A percentile compares a stretch with the other conserved stretches of the same genome.
phyloP scores from a whole-genome alignment of 2,113 vertebrate genomes.

The Oriolus oriolus region DNA sequence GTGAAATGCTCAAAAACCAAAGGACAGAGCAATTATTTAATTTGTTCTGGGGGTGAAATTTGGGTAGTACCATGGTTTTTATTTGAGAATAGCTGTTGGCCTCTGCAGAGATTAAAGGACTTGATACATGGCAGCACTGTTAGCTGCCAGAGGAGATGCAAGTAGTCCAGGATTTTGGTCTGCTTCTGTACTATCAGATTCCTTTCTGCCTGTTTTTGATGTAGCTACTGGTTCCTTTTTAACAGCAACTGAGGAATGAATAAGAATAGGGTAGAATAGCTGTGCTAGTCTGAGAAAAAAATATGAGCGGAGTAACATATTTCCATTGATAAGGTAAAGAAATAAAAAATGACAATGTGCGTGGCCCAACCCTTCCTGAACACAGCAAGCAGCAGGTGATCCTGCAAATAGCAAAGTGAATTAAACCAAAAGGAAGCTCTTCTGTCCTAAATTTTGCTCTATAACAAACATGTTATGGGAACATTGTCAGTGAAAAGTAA shows the following conservation, averaged over 20 bases:
- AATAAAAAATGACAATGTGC: background rate
- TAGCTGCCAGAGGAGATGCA: background rate
- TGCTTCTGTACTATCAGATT: background rate
- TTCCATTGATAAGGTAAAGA: background rate
- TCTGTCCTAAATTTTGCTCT: background rate
- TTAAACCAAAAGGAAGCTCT: background rate
- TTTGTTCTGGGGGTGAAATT: background rate
- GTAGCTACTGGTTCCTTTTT: background rate
- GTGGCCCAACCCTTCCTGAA: rapidly evolving
- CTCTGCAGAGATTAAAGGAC: background rate
- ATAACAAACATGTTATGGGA: rapidly evolving
- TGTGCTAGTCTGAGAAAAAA: background rate
- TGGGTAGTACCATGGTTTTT: background rate
- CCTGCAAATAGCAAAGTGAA: background rate
- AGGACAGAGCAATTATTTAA: background rate
- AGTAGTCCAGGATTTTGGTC: background rate
- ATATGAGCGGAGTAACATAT: background rate
- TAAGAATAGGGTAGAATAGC: background rate
- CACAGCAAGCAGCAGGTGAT: background rate
- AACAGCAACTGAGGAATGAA: background rate
- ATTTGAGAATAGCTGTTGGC: background rate
- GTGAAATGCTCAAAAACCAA: background rate
- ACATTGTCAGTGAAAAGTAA: background rate
- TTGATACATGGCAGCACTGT: background rate
- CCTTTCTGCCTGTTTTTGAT: background rate